Conservation (phyloP, 2,113 vertebrate species). For the Apodemus sylvaticus region DNA sequence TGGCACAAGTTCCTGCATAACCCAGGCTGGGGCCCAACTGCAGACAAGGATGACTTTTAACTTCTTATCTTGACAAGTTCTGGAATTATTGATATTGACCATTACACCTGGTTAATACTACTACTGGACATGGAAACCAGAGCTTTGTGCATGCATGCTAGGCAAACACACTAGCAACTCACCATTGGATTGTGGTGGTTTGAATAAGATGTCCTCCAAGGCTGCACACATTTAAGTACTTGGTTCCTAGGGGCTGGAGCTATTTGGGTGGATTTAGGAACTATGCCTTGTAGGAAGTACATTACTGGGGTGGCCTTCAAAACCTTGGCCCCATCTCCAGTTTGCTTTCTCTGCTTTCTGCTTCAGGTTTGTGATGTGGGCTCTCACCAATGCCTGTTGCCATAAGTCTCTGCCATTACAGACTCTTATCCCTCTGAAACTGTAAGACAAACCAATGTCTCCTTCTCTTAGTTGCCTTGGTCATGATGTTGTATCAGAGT, state of each 20-base stretch:
- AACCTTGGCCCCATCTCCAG: background rate
- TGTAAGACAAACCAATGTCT: background rate
- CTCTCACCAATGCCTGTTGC: background rate
- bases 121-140: background rate
- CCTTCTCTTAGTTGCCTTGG: background rate
- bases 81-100: background rate
- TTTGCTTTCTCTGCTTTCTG: background rate
- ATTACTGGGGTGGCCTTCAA: background rate
- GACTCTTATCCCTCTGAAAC: background rate
- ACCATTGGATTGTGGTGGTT: background rate
- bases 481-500: background rate
- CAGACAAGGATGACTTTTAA: background rate
- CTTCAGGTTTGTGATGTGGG: background rate
- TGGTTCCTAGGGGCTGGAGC: background rate
- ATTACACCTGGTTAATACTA: background rate
- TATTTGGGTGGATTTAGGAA: background rate
- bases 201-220: background rate
- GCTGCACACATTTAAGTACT: background rate
- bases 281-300: background rate
- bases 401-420: background rate
- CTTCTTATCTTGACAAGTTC: background rate
- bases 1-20: background rate
- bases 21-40: background rate
- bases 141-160: background rate
- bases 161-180: background rate